Conservation (phyloP, 2,888 invertebrate genomes). For the Spisula subtruncata region DNA sequence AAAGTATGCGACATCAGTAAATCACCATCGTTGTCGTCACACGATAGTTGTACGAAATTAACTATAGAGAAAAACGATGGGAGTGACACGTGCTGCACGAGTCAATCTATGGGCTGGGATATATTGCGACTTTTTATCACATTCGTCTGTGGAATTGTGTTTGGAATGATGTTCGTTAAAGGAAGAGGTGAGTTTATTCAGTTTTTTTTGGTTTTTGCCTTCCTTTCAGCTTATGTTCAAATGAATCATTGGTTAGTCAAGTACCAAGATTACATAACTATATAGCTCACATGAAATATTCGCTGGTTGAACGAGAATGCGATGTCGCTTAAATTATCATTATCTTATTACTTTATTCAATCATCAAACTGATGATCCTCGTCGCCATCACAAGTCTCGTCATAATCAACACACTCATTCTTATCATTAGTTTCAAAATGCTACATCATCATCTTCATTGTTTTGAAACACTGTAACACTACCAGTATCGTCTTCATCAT, state of each 20-base stretch:
- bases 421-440: no score
- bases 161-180: slow-evolving; percentile 71
- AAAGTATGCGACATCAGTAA: slow-evolving; percentile 39
- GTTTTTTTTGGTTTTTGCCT: not conserved
- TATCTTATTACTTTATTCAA: slow-evolving; percentile 17
- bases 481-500: no score
- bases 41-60: slow-evolving; percentile 59
- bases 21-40: slow-evolving; percentile 56
- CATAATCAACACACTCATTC: not conserved
- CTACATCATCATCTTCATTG: no score
- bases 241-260: no score
- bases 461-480: no score
- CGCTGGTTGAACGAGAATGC: no score
- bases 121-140: slow-evolving; percentile 52
- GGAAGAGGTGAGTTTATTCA: slow-evolving; percentile 66
- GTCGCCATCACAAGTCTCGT: not conserved
- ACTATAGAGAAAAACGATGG: slow-evolving; percentile 44
- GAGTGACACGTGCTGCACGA: slow-evolving; percentile 29
- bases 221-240: no score
- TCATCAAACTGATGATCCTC: slow-evolving; percentile 23
- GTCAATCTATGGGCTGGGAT: slow-evolving; percentile 32
- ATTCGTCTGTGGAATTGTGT: slow-evolving; percentile 65
- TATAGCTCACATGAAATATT: no score
- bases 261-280: no score
- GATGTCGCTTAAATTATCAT: not conserved